phyloP scores from a whole-genome alignment of 2,888 invertebrate species.

The Hipparchia sbordonii region DNA sequence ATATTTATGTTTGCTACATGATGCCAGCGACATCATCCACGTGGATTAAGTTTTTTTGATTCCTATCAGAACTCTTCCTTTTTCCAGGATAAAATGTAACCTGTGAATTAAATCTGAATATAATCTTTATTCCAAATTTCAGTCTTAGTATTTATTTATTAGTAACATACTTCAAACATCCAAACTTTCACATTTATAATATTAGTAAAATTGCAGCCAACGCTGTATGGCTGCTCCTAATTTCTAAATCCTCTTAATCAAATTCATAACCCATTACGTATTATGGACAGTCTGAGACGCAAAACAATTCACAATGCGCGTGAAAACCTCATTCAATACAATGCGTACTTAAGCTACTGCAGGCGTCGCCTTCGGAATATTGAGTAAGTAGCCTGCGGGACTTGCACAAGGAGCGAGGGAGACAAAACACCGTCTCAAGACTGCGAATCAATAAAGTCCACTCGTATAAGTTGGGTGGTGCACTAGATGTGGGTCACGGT shows the following conservation, averaged over 20 bases:
- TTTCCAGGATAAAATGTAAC: too few relatives aligned
- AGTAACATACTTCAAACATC: conserved; percentile 8
- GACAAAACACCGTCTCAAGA: conserved; percentile 77
- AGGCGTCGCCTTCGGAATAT: conserved; percentile 74
- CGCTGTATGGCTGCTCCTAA: background rate
- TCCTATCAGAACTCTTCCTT: too few relatives aligned
- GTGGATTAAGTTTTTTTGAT: too few relatives aligned
- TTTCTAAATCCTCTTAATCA: background rate
- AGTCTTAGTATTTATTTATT: background rate
- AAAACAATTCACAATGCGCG: conserved; percentile 43
- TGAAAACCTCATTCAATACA: conserved; percentile 58
- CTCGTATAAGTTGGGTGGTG: conserved; percentile 76
- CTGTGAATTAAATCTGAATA: too few relatives aligned
- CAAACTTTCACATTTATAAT: too few relatives aligned
- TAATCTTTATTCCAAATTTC: too few relatives aligned
- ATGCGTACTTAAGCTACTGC: conserved; percentile 70
- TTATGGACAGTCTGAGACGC: conserved; percentile 43
- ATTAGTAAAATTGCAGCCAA: background rate
- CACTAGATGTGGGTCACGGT: conserved; percentile 80
- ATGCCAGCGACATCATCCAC: too few relatives aligned
- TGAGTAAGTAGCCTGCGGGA: conserved; percentile 74
- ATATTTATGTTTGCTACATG: too few relatives aligned
- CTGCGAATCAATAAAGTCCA: conserved; percentile 84
- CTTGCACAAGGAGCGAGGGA: conserved; percentile 58
- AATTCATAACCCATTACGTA: background rate